Evolutionary conservation across 2,888 invertebrate genomes (phyloP), one percentile per base, ranked within the genome.

Genomic region (Drosophila antonietae): DNA sequence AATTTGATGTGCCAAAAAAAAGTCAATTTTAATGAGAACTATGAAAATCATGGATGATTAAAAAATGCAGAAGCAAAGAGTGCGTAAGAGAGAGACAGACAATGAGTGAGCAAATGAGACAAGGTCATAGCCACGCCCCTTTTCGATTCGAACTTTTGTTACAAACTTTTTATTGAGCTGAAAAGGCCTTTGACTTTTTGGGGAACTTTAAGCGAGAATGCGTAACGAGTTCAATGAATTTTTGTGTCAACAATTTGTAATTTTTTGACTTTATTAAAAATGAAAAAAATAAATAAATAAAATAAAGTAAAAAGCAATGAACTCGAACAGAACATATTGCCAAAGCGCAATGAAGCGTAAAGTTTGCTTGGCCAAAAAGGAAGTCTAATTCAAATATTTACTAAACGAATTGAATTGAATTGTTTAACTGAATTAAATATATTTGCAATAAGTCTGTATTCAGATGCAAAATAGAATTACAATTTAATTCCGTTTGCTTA

Each of bases 161-260:
- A 55, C 57, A 63, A 75, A 58, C 52, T 67, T 70, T 55, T 55
- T 70, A 10, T 20, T 10, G 37, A 10, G 1, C 49, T 39, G 58
- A 28, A 46, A n/a, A 66, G 83, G 64, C 75, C 61, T 83, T 80
- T 88, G 84, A 78, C 84, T 68, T 39, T 44, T 61, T 20, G 68
- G 61, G 33, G 68, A 67, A 66, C 60, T 71, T 56, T 56, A 65
- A 18, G n/a, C 41, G 44, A 49, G 44, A 49, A 56, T 64, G 61
- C 53, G 63, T 61, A 77, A 23, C 47, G 86, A 85, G 85, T 85
- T 89, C 88, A 89, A 78, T 82, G 90, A 82, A 72, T 85, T 89
- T 89, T 61, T 80, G 83, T 88, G 85, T 85, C 85, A 85, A 86
- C 71, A 78, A 56, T 77, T 66, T 80, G 51, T 41, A 52, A 57